Evolutionary conservation across 64 coral and sea anemone species (phyloP), one percentile per base, ranked within the genome.

Genomic region (Cladopsammia gracilis): DNA sequence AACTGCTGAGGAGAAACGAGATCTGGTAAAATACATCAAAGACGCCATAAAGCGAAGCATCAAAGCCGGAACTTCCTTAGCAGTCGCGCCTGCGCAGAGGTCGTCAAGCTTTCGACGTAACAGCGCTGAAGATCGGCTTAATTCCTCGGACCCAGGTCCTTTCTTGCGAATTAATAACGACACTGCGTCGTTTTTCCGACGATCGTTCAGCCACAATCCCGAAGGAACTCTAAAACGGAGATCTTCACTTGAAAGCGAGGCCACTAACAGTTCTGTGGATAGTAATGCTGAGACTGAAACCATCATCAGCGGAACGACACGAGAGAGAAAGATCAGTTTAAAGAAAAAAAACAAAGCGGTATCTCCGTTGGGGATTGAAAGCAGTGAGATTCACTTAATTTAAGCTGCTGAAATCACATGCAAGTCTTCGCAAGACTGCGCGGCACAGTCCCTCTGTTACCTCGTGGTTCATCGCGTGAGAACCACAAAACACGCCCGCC

Each of bases 41-140:
- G 98, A 99, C 49, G 83, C 94, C 53, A 92, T 99, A 52, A 96
- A 96, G 13, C 69, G 77, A 73, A 90, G 98, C 25, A 99, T 99
- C 11, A 89, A 92, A 72, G 92, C 88, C 22, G 98, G 92, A 13
- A 76, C 81, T 2, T 89, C 65, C 16, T 85, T 96, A 23, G 25
- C 70, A 51, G 75, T 57, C 18, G 79, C 73, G 4, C 67, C 78
- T 19, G 75, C 82, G 44, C 61, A 58, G 48, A 83, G 93, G 46
- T 96, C 95, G 16, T 62, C 64, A 49, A 97, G 96, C 54, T 98
- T 95, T 57, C 84, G 93, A 43, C 93, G 92, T 25, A 66, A 14
- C 25, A 82, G 75, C 44, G 50, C 65, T 20, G 51, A 67, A 11
- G 61, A 68, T 44, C 62, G 62, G 43, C 80, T 84, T 3, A 84